A percentile compares a stretch with the other conserved stretches of the same genome.
Evolutionary conservation across 2,797 vertebrate genomes (phyloP).

Genomic region (Danio albolineatus): DNA sequence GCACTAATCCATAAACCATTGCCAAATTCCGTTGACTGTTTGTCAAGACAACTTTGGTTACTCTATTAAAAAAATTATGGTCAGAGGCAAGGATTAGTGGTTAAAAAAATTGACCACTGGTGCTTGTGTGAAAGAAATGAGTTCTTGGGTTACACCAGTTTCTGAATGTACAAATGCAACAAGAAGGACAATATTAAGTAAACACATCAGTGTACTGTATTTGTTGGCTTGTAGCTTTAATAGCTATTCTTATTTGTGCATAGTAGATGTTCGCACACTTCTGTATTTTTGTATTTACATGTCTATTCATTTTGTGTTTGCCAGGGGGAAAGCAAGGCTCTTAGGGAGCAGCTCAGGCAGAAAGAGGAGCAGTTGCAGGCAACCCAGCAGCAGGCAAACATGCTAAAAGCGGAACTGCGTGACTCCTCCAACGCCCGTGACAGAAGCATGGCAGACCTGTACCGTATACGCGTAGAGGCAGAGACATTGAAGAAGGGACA

Average conservation of each 20-base stretch:
- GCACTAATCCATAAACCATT: not conserved
- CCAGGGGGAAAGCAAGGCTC: conserved; percentile 81
- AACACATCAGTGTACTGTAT: not conserved
- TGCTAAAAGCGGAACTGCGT: conserved; percentile 91
- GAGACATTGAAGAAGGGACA: conserved; percentile 88
- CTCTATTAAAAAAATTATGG: not conserved
- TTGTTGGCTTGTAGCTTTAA: not conserved
- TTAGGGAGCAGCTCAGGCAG: conserved; percentile 88
- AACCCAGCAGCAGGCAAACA: conserved; percentile 88
- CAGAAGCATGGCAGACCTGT: conserved; percentile 94
- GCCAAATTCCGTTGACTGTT: not conserved
- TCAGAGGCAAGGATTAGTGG: not conserved
- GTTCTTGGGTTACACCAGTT: too few species aligned
- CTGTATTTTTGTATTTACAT: not conserved
- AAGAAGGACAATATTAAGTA: not conserved
- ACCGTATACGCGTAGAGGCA: conserved; percentile 87
- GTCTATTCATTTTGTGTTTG: conserved; percentile 4
- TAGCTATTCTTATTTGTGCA: not conserved
- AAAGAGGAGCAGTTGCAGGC: conserved; percentile 95
- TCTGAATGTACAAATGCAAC: not conserved
- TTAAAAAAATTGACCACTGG: not conserved
- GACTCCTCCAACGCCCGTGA: conserved; percentile 92
- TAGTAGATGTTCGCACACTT: not conserved
- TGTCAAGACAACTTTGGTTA: not conserved
- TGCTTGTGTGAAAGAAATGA: not conserved